phyloP scores from a whole-genome alignment of 2,113 vertebrate species.

The Patagioenas fasciata region DNA sequence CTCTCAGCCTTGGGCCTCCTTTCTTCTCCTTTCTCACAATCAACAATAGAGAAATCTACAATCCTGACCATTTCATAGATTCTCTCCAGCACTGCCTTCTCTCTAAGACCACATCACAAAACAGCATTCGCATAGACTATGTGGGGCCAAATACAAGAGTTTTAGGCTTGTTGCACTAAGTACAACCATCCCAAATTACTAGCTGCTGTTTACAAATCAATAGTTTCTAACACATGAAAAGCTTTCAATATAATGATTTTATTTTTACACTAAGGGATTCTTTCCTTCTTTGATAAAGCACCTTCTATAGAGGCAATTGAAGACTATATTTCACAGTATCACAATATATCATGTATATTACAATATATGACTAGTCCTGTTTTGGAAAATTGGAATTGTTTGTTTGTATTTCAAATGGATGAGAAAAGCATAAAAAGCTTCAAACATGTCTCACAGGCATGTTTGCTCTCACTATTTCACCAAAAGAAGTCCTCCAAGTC shows the following conservation, averaged over 20 bases:
- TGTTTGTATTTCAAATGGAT: conserved; percentile 35
- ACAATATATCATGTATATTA: too few species aligned
- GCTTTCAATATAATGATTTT: neutral
- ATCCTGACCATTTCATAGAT: neutral
- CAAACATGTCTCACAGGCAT: conserved; percentile 31
- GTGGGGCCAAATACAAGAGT: neutral
- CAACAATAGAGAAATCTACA: neutral
- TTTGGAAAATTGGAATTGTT: conserved; percentile 22
- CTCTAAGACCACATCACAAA: neutral
- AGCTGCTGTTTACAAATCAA: neutral
- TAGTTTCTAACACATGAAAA: neutral
- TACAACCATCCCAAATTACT: neutral
- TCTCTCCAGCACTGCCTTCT: neutral
- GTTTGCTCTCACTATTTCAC: neutral
- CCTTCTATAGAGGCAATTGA: neutral
- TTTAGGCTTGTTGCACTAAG: rapidly evolving
- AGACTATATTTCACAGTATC: neutral
- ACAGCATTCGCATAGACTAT: neutral
- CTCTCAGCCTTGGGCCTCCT: neutral
- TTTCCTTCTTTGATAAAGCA: neutral
- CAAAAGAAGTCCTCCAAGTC: conserved; percentile 50
- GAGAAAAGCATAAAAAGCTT: conserved; percentile 23
- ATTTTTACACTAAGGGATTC: neutral
- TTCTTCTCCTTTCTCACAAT: neutral
- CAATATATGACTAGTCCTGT: neutral